A percentile compares a stretch with the other conserved stretches of the same genome.
Evolutionary conservation across 2,113 vertebrate species (phyloP).

Genomic region (Cariama cristata): DNA sequence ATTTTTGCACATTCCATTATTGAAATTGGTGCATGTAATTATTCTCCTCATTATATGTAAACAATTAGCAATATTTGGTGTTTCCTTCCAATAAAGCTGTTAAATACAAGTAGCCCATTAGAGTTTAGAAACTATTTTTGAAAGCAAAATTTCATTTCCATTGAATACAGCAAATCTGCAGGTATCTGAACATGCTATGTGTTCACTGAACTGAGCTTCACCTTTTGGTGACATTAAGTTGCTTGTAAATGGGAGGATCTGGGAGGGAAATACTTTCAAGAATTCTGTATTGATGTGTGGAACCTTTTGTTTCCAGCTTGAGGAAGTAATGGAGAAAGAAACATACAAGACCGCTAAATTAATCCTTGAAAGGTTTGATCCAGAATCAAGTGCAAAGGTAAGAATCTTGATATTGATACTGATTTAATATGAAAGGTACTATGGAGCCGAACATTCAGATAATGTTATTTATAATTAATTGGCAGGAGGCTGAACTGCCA

Average conservation of each 20-base stretch:
- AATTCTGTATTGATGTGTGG: conserved; percentile 15
- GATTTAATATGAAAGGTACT: conserved; percentile 37
- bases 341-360: conserved; percentile 97
- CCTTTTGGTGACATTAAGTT: neutral
- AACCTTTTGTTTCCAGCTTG: conserved; percentile 84
- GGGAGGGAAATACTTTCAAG: neutral
- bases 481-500: conserved; percentile 87
- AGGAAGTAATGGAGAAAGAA: conserved; percentile 99
- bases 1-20: conserved; percentile 99
- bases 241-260: neutral
- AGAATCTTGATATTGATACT: conserved; percentile 56
- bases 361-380: conserved; percentile 98
- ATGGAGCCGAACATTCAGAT: conserved; percentile 41
- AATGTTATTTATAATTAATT: conserved; percentile 74
- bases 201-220: conserved; percentile 15
- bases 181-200: neutral
- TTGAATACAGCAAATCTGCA: conserved; percentile 2
- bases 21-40: conserved; percentile 99
- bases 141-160: conserved; percentile 60
- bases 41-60: conserved; percentile 99
- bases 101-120: conserved; percentile 78
- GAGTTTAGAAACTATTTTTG: conserved; percentile 65
- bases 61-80: conserved; percentile 93
- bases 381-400: conserved; percentile 89
- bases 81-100: conserved; percentile 88